phyloP scores from a whole-genome alignment of 2,797 vertebrate species.

The Sebastes oblongus region DNA sequence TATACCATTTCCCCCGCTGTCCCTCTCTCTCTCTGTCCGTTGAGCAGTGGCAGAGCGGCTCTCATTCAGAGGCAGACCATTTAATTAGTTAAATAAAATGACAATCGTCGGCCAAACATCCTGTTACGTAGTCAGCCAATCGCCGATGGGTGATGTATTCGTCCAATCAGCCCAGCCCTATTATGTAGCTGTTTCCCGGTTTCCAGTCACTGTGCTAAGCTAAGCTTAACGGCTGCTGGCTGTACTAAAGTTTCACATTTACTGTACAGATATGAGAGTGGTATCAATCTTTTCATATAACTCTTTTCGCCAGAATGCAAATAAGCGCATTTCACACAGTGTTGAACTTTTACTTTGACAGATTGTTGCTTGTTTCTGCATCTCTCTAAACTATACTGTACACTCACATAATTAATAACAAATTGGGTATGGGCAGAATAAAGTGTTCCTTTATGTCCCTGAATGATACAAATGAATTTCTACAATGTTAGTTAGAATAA shows the following conservation, averaged over 20 bases:
- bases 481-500: conserved; percentile 12
- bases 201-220: neutral
- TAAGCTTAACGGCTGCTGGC: neutral
- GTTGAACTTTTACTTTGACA: neutral
- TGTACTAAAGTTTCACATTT: no score
- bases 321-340: neutral
- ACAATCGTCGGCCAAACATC: no score
- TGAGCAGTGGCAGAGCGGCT: no score
- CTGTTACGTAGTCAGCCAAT: fast-evolving
- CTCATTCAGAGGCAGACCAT: no score
- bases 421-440: neutral
- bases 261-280: neutral
- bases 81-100: no score
- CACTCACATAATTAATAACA: neutral
- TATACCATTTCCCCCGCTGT: no score
- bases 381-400: neutral
- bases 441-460: neutral
- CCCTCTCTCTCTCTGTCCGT: no score
- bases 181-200: no score
- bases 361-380: neutral
- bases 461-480: conserved; percentile 12
- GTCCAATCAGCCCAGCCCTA: no score
- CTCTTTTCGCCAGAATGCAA: neutral
- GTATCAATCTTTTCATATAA: neutral
- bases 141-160: no score